These are phyloP conservation scores for Oreotragus oreotragus DNA, from an alignment of 2,113 vertebrate species.

Conservation along the genomic window DNA sequence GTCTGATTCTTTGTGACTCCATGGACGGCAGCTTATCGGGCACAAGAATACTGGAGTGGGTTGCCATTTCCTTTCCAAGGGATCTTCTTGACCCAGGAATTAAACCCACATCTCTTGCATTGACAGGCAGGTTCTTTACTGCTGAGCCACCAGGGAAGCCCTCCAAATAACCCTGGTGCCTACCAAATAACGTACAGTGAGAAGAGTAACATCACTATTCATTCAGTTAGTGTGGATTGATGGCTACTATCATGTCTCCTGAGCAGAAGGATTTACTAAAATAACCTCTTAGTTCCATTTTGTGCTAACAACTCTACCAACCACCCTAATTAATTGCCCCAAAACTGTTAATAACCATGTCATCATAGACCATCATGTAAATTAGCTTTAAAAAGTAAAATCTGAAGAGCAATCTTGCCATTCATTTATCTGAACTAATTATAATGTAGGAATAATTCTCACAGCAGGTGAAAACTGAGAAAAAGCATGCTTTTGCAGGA, in stretches of 20 bases:
- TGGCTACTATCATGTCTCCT: background rate
- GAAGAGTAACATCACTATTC: background rate
- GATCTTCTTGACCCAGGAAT: background rate
- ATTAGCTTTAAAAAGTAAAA: slow-evolving; percentile 73
- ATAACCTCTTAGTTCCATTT: slow-evolving; percentile 40
- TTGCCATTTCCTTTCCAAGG: background rate
- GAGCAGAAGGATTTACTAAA: slow-evolving; percentile 31
- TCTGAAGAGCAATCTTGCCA: slow-evolving; percentile 70
- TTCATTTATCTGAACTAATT: slow-evolving; percentile 74
- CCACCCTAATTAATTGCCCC: slow-evolving; percentile 63
- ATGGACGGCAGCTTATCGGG: background rate
- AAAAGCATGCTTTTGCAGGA: slow-evolving; percentile 55
- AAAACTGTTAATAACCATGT: slow-evolving; percentile 66
- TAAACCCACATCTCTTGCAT: background rate
- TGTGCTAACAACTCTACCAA: slow-evolving; percentile 42
- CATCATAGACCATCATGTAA: slow-evolving; percentile 72
- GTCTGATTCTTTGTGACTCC: background rate
- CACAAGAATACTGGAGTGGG: background rate
- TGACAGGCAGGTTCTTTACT: background rate
- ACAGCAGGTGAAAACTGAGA: slow-evolving; percentile 63
- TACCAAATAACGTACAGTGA: background rate
- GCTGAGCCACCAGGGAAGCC: background rate
- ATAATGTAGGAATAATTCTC: slow-evolving; percentile 71
- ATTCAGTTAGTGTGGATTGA: background rate
- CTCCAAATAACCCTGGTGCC: background rate